Percentiles rank a stretch among this genome's conserved stretches.
phyloP scores from a whole-genome alignment of 2,113 vertebrate species.

The Microcebus murinus region DNA sequence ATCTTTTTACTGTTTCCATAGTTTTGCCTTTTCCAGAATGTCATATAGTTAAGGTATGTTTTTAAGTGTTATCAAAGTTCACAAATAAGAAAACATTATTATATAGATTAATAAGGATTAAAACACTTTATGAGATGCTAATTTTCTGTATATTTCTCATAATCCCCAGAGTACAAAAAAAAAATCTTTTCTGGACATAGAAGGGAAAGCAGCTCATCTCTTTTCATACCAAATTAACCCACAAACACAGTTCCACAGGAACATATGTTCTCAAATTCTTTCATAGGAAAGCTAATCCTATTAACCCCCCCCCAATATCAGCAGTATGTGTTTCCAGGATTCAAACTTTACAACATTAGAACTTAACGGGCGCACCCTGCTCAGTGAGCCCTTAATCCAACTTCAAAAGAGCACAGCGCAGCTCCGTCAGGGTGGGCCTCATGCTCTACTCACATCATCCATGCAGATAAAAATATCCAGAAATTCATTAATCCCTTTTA shows the following conservation, averaged over 20 bases:
- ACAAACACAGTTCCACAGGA: constrained; percentile 42
- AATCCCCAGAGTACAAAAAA: neutral
- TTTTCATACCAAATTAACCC: constrained; percentile 42
- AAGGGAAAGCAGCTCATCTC: neutral
- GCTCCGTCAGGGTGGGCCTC: constrained; percentile 66
- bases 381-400: constrained; percentile 57
- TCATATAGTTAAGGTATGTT: neutral
- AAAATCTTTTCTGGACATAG: neutral
- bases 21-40: neutral
- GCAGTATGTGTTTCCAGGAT: constrained; percentile 54
- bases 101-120: constrained; percentile 26
- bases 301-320: constrained; percentile 60
- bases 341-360: constrained; percentile 55
- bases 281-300: constrained; percentile 55
- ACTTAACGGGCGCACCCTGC: constrained; percentile 56
- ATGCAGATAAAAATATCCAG: constrained; percentile 70
- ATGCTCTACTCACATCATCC: constrained; percentile 56
- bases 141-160: constrained; percentile 3
- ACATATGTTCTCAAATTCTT: constrained; percentile 49
- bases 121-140: constrained; percentile 54
- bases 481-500: constrained; percentile 68
- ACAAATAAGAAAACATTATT: constrained; percentile 21
- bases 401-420: constrained; percentile 70
- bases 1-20: neutral
- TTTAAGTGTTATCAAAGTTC: neutral